Evolutionary conservation across 2,797 vertebrate genomes (phyloP), one percentile per base, ranked within the genome.

Genomic region (Gadopsis bispinosus): DNA sequence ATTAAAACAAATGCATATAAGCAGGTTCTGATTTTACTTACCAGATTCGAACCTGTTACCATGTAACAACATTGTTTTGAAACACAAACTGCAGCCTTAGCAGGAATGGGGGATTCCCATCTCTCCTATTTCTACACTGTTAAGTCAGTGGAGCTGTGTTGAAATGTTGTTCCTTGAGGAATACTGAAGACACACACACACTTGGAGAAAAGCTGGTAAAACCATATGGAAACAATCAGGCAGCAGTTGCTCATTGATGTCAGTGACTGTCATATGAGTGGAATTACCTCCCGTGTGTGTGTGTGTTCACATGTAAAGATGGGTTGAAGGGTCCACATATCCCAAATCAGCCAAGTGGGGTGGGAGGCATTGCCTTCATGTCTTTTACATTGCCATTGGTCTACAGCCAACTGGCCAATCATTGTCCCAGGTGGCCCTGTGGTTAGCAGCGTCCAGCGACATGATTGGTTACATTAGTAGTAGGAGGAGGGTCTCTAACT

Each of bases 231-330:
- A 92, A 86, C 82, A 89, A 93, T 95, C 90, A 90, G 73, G 89
- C 86, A 87, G 79, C 90, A 92, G 92, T 93, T 92, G 88, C 79
- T 92, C 89, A 90, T 90, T 94, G 89, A 93, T 95, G 92, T 95
- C 93, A 93, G 78, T 85, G 83, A 90, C 84, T 92, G 92, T 91
- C 80, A 80, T 93, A 86, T 92, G 89, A 89, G 83, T 89, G 86
- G 73, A 89, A 88, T 91, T 88, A 93, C 80, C 87, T 92, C 83
- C 84, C 80, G 54, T 63, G 67, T 66, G 54, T 74, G 33, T 16
- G 60, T 45, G 58, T 16, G 19, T n/a, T 37, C 4, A 1, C 20
- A 10, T 53, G 41, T 59, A 75, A 77, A 86, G 47, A 75, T 60
- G 60, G 73, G 70, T 55, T 86, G 84, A 88, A 87, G 79, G 86